These are phyloP conservation scores for Nomada goodeniana DNA, from an alignment of 2,888 invertebrate genomes.

Conservation along the genomic window DNA sequence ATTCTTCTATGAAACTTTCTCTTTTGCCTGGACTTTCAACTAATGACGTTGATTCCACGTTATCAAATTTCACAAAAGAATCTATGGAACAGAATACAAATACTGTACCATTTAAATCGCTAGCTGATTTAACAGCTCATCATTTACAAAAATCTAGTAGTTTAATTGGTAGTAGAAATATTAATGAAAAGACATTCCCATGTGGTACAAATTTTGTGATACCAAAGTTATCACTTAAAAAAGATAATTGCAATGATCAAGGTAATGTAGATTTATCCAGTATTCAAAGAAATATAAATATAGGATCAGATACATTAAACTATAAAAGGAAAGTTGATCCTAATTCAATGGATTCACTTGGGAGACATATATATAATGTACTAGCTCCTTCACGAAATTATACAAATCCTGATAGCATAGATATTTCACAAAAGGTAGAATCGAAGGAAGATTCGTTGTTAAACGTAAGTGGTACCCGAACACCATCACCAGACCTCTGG, in stretches of 20 bases:
- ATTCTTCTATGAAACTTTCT: conserved; percentile 39
- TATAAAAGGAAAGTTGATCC: conserved; percentile 18
- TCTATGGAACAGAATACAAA: conserved; percentile 25
- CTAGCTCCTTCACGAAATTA: conserved; percentile 10
- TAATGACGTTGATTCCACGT: conserved; percentile 30
- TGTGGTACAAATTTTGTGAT: conserved; percentile 69
- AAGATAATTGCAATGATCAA: conserved; percentile 27
- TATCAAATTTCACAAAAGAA: conserved; percentile 22
- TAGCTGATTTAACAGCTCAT: conserved; percentile 79
- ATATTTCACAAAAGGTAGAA: conserved; percentile 24
- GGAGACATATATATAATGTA: conserved; percentile 46
- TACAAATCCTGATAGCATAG: neutral
- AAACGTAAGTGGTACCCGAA: conserved; percentile 44
- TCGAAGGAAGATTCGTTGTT: conserved; percentile 8
- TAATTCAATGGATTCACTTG: conserved; percentile 33
- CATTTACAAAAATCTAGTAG: conserved; percentile 76
- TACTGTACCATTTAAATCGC: conserved; percentile 70
- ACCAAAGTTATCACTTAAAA: conserved; percentile 69
- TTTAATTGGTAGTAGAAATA: conserved; percentile 23
- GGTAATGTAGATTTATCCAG: neutral
- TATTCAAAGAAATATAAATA: conserved; percentile 16
- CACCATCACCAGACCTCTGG: conserved; percentile 68
- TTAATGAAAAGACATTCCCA: conserved; percentile 18
- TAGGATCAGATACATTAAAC: conserved; percentile 1
- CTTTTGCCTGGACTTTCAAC: conserved; percentile 57